Evolutionary conservation across 2,113 vertebrate species (phyloP), one percentile per base, ranked within the genome.

Genomic region (Eulemur macaco): DNA sequence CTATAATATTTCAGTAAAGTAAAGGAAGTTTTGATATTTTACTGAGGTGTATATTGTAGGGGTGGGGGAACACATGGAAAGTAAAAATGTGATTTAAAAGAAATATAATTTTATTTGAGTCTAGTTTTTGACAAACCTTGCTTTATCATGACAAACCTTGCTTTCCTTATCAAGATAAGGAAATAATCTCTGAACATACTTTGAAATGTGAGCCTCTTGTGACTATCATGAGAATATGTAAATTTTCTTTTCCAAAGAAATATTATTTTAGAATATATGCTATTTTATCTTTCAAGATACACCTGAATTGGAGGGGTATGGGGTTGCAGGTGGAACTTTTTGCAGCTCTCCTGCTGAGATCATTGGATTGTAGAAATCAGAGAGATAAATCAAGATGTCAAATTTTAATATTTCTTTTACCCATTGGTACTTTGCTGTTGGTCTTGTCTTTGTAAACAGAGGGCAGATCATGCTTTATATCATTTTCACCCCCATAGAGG

Each of bases 231-330:
- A 93, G 21, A 94, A 85, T 88, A 73, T 68, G 8, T 69, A 34
- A 80, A 58, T 91, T 94, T 91, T 86, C 69, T 87, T 85, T 91
- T 37, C n/a, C 34, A 71, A 89, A 64, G 25, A 74, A 60, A 80
- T 89, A 45, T 12, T 23, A 86, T 69, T 89, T 68, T 81, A 56
- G 34, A 91, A 5, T 29, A 45, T 42, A n/a, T 63, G 47, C 18
- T 45, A 77, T 82, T 80, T 91, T 94, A 88, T 81, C 13, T 64
- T 84, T 85, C 29, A 39, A 74, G 34, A 60, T 37, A 64, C 13
- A 58, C n/a, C 25, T 63, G 37, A 92, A 64, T 23, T 23, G 50
- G 20, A 10, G 27, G 14, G 23, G 10, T 10, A 11, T 23, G 12
- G 34, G 4, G 1, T 29, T 74, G 31, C 37, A 25, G 29, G 45